phyloP scores from a whole-genome alignment of 2,888 invertebrate species.

The Allolobophora icterica region DNA sequence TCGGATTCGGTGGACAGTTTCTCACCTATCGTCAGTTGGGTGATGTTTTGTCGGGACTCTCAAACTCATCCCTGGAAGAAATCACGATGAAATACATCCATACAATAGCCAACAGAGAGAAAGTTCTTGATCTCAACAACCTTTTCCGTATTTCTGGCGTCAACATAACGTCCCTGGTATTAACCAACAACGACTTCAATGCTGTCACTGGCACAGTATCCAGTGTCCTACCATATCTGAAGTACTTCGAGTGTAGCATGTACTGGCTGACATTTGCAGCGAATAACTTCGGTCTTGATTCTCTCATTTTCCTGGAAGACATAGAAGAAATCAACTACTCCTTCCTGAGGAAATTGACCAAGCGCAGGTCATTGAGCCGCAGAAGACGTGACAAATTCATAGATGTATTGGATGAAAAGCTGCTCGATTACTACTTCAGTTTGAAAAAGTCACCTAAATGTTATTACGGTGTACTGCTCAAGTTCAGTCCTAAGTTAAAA shows the following conservation, averaged over 20 bases:
- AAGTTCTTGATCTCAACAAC: background rate
- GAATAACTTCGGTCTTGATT: background rate
- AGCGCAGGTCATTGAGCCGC: background rate
- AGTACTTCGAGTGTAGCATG: background rate
- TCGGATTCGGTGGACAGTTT: background rate
- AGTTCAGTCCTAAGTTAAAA: background rate
- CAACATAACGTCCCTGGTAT: background rate
- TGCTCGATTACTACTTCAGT: background rate
- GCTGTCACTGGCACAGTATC: background rate
- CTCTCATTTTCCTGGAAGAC: background rate
- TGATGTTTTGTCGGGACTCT: background rate
- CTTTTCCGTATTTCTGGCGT: background rate
- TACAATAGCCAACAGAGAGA: background rate
- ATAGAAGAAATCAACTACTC: constrained; percentile 1
- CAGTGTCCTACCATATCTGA: background rate
- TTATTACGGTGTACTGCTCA: background rate
- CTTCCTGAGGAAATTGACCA: background rate
- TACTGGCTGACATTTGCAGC: background rate
- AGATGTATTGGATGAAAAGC: background rate
- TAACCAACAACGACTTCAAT: background rate
- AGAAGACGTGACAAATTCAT: background rate
- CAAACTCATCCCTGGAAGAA: background rate
- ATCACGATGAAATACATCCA: background rate
- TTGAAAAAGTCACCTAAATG: background rate
- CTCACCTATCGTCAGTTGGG: background rate